Evolutionary conservation across 2,113 vertebrate genomes (phyloP).

Genomic region (Carollia perspicillata): DNA sequence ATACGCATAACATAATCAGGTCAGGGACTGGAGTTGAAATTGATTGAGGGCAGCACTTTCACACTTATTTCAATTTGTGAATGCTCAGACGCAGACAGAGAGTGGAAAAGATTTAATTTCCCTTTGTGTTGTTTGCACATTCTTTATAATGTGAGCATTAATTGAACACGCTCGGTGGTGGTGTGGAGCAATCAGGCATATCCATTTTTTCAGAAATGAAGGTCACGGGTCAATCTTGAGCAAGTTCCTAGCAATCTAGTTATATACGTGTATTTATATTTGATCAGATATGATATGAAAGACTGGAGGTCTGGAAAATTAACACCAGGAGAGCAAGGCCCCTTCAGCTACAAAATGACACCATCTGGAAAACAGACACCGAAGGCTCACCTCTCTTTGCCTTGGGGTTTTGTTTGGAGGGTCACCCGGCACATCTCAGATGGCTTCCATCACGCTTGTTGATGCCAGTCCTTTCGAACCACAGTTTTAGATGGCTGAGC

Average conservation of each 20-base stretch:
- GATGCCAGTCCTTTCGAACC: neutral
- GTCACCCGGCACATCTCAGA: fast-evolving
- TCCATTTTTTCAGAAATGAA: slow-evolving; percentile 74
- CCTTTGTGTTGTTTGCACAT: slow-evolving; percentile 74
- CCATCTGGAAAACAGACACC: neutral
- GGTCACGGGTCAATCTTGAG: slow-evolving; percentile 74
- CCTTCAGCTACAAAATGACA: neutral
- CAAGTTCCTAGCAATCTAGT: slow-evolving; percentile 67
- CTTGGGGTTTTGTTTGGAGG: fast-evolving
- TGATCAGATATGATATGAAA: slow-evolving; percentile 40
- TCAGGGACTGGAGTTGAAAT: slow-evolving; percentile 70
- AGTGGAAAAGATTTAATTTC: slow-evolving; percentile 82
- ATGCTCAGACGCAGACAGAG: slow-evolving; percentile 72
- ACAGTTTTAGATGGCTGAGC: neutral
- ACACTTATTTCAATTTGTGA: slow-evolving; percentile 79
- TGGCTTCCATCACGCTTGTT: fast-evolving
- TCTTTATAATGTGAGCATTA: slow-evolving; percentile 78
- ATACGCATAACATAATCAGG: slow-evolving; percentile 72
- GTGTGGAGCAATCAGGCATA: slow-evolving; percentile 59
- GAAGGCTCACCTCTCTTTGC: neutral
- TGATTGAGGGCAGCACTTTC: slow-evolving; percentile 78
- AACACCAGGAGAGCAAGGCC: neutral
- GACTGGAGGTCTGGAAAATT: slow-evolving; percentile 48
- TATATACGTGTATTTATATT: slow-evolving; percentile 65
- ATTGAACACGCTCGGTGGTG: slow-evolving; percentile 77